Evolutionary conservation across 2,113 vertebrate species (phyloP).

Genomic region (Camelus dromedarius): DNA sequence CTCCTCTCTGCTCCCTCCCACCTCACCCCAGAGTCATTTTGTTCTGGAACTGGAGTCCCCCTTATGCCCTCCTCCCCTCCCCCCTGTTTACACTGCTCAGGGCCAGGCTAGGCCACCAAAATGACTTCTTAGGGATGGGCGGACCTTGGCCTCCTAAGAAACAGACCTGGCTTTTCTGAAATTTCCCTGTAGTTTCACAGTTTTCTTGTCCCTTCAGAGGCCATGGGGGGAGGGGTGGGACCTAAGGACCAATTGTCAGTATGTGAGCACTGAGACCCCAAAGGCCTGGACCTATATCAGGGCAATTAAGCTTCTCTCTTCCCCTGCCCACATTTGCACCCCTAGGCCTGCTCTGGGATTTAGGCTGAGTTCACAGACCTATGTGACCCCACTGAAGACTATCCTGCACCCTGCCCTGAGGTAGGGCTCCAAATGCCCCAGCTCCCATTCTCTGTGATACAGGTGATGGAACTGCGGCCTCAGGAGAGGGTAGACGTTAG

Average conservation of each 20-base stretch:
- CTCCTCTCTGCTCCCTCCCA: neutral
- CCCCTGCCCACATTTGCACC: neutral
- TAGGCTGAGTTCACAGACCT: neutral
- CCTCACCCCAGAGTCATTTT: slow-evolving; percentile 16
- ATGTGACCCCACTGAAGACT: neutral
- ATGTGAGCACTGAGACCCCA: neutral
- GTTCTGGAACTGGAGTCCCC: slow-evolving; percentile 21
- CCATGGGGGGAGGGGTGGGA: neutral
- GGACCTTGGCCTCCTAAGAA: neutral
- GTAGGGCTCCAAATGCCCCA: neutral
- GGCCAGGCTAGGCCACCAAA: neutral
- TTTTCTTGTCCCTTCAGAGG: neutral
- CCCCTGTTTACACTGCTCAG: slow-evolving; percentile 19
- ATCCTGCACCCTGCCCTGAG: neutral
- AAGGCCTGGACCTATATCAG: neutral
- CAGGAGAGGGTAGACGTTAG: neutral
- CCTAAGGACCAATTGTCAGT: neutral
- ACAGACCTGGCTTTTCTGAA: neutral
- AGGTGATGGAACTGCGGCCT: neutral
- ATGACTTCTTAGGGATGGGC: slow-evolving; percentile 21
- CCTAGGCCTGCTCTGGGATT: neutral
- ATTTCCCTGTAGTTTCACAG: slow-evolving; percentile 1
- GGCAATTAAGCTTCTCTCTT: neutral
- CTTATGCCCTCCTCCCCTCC: neutral
- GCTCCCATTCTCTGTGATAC: neutral